Percentiles rank a stretch among this genome's conserved stretches.
Conservation (phyloP, 2,113 vertebrate species). For the Lichenostomus cassidix region DNA sequence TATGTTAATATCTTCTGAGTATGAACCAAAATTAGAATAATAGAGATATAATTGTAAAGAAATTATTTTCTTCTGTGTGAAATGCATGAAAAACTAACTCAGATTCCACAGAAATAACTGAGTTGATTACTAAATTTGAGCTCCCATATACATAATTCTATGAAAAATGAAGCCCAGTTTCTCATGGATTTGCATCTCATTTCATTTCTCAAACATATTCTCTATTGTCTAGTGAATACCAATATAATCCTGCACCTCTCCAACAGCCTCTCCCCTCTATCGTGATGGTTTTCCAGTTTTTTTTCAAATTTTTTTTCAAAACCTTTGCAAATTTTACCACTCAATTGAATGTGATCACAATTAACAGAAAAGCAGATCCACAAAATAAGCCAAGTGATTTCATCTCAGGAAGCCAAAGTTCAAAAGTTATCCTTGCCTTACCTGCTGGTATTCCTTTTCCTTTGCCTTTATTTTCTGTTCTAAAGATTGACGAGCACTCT, state of each 20-base stretch:
- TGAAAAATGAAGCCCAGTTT: neutral
- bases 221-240: neutral
- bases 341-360: neutral
- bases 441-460: conserved; percentile 88
- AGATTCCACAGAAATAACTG: neutral
- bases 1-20: neutral
- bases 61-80: neutral
- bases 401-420: neutral
- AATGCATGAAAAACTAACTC: neutral
- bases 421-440: conserved; percentile 13
- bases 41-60: neutral
- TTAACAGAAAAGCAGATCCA: neutral
- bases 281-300: neutral
- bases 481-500: conserved; percentile 77
- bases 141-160: neutral
- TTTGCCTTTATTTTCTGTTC: conserved; percentile 90
- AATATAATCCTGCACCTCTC: neutral
- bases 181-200: neutral
- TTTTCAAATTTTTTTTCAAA: no score
- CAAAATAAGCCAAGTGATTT: neutral
- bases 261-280: neutral
- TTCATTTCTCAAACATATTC: neutral
- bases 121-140: neutral
- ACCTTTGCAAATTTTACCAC: neutral
- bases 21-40: neutral